Conservation (phyloP, 2,888 invertebrate species). For the Ariolimax columbianus region DNA sequence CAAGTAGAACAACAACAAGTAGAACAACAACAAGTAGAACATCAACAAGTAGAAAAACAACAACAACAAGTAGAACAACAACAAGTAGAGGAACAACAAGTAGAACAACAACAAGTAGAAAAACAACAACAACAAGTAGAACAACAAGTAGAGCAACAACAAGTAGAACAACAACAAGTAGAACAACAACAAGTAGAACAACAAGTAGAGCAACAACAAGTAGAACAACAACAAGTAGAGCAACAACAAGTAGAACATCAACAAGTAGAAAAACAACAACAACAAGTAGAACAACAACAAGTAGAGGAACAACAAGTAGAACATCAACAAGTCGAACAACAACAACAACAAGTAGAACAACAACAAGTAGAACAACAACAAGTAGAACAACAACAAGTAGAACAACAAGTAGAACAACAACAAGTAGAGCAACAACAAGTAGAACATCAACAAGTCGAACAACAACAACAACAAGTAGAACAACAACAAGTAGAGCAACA, state of each 20-base stretch:
- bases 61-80: not conserved
- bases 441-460: not conserved
- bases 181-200: constrained; percentile 15
- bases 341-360: constrained; percentile 14
- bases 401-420: constrained; percentile 13
- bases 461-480: constrained; percentile 5
- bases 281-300: not conserved
- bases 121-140: not conserved
- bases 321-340: not conserved
- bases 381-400: not conserved
- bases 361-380: not conserved
- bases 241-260: not conserved
- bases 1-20: constrained; percentile 21
- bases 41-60: constrained; percentile 22
- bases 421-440: constrained; percentile 10
- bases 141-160: not conserved
- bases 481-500: not conserved
- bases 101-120: not conserved
- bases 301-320: not conserved
- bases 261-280: not conserved
- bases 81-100: constrained; percentile 4
- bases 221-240: constrained; percentile 13
- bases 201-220: not conserved
- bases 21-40: constrained; percentile 16
- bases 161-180: constrained; percentile 13